Conservation (phyloP, 1,140 invertebrate species). For the Metaphire vulgaris region DNA sequence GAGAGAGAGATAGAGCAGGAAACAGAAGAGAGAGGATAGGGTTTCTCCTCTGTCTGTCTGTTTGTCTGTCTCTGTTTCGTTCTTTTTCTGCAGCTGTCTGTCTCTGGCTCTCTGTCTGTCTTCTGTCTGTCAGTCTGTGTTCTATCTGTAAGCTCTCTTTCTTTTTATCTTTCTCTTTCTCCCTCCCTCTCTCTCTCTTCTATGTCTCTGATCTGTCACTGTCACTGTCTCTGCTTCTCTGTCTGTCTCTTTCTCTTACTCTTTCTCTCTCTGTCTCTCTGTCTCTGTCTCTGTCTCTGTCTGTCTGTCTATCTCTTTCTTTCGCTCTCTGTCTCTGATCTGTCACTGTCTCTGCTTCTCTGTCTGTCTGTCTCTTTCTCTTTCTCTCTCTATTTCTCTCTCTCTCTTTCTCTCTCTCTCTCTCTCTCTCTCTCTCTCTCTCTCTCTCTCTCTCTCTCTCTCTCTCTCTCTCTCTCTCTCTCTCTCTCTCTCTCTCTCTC, state of each 20-base stretch:
- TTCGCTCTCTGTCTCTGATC: background rate
- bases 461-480: constrained; percentile 1
- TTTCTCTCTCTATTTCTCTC: background rate
- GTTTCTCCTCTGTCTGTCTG: no score
- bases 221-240: background rate
- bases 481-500: constrained; percentile 1
- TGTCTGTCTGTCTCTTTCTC: background rate
- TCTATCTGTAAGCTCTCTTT: no score
- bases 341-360: background rate
- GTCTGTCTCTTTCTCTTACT: no score
- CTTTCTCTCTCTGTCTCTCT: no score
- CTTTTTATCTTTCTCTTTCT: no score
- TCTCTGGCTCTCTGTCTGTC: no score
- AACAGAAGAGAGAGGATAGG: no score
- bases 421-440: background rate
- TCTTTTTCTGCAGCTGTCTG: no score
- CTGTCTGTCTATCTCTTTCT: background rate
- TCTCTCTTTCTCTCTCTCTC: background rate
- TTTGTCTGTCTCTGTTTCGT: no score
- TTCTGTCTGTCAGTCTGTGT: no score
- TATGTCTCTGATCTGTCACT: background rate
- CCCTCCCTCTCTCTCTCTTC: no score
- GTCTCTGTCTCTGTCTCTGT: background rate
- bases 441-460: constrained; percentile 1
- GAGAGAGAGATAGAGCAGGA: background rate